A percentile compares a stretch with the other conserved stretches of the same genome.
phyloP scores from a whole-genome alignment of 2,888 invertebrate species.

The Koerneria pararmatus region DNA sequence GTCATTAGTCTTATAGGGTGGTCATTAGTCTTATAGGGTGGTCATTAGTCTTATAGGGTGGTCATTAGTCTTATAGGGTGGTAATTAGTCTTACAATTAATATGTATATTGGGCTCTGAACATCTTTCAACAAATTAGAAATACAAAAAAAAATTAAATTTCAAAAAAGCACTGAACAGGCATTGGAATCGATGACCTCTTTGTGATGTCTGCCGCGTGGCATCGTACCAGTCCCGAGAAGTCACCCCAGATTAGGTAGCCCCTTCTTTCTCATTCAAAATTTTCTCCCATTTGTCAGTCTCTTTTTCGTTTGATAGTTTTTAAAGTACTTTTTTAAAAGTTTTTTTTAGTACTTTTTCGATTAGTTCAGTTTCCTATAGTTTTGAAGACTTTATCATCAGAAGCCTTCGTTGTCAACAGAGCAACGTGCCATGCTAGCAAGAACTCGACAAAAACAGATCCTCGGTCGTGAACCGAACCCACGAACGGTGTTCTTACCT shows the following conservation, averaged over 20 bases:
- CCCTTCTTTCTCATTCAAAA: not conserved
- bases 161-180: constrained; percentile 65
- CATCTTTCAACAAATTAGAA: not conserved
- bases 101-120: not conserved
- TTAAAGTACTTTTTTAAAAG: not conserved
- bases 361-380: not conserved
- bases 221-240: constrained; percentile 72
- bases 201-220: constrained; percentile 94
- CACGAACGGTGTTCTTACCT: too few relatives aligned
- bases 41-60: too few relatives aligned
- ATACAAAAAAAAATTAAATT: not conserved
- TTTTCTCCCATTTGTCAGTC: not conserved
- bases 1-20: too few relatives aligned
- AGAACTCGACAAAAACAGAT: too few relatives aligned
- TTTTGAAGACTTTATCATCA: not conserved
- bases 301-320: not conserved
- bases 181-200: constrained; percentile 91
- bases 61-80: too few relatives aligned
- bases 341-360: not conserved
- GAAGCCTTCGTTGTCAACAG: not conserved
- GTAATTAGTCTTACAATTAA: not conserved
- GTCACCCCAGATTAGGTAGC: constrained; percentile 28
- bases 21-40: too few relatives aligned
- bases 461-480: too few relatives aligned
- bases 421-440: too few relatives aligned